Percentiles rank a stretch among this genome's conserved stretches.
Conservation (phyloP, 2,113 vertebrate species). For the Ammodytes dubius region DNA sequence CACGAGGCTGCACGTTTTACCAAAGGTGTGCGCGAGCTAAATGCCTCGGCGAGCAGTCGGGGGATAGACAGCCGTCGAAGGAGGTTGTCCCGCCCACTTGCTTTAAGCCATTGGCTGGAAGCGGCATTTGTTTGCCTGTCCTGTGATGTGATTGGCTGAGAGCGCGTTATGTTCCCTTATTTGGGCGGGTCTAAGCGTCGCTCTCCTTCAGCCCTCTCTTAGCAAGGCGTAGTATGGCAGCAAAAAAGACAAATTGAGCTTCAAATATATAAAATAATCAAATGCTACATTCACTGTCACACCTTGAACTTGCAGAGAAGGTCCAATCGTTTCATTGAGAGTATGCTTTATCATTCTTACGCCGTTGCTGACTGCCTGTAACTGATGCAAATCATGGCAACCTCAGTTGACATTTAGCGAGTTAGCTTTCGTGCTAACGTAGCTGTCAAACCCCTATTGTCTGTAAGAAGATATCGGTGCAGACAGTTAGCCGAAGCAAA, state of each 20-base stretch:
- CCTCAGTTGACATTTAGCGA: slow-evolving; percentile 46
- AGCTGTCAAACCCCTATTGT: slow-evolving; percentile 79
- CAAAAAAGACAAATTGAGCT: slow-evolving; percentile 25
- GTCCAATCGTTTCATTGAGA: accelerated
- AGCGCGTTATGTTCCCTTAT: background rate
- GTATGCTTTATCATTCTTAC: accelerated
- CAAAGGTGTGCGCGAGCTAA: slow-evolving; percentile 44
- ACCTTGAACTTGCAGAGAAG: background rate
- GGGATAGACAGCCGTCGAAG: slow-evolving; percentile 48
- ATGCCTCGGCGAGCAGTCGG: slow-evolving; percentile 41
- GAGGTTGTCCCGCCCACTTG: slow-evolving; percentile 61
- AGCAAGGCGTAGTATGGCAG: slow-evolving; percentile 53
- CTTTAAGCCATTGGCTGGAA: slow-evolving; percentile 67
- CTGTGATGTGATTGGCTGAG: slow-evolving; percentile 68
- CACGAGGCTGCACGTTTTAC: background rate
- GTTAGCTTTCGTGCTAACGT: slow-evolving; percentile 69
- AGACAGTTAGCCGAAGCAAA: slow-evolving; percentile 14
- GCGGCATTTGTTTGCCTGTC: background rate
- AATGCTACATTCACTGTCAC: background rate
- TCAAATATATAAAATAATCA: background rate
- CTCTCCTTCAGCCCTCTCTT: slow-evolving; percentile 9
- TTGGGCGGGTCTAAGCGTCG: slow-evolving; percentile 59
- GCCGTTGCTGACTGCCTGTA: background rate
- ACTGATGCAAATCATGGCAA: slow-evolving; percentile 32
- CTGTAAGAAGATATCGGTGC: slow-evolving; percentile 23